Conservation (phyloP, 1,140 invertebrate species). For the Zaprionus camerounensis region DNA sequence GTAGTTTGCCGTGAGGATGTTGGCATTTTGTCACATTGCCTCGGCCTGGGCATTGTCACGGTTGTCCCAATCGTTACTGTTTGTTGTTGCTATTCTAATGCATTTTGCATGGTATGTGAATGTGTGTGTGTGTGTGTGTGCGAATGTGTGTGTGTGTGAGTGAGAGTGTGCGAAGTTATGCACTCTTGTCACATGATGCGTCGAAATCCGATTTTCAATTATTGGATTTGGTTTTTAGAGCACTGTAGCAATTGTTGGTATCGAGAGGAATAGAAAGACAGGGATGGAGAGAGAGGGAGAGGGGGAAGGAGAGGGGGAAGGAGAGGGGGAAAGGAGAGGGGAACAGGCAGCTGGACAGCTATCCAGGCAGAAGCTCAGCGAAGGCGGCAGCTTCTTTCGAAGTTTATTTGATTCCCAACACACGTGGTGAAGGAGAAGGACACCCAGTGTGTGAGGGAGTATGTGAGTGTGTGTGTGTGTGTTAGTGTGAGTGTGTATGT, state of each 20-base stretch:
- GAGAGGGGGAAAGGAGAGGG: neutral
- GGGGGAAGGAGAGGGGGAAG: neutral
- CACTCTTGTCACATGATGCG: constrained; percentile 48
- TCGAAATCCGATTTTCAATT: constrained; percentile 65
- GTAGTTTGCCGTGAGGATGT: constrained; percentile 46
- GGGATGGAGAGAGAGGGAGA: neutral
- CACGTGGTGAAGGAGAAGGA: neutral
- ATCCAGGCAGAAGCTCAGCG: neutral
- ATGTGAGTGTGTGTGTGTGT: neutral
- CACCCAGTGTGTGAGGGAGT: neutral
- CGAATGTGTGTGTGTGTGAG: neutral
- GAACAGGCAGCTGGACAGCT: neutral
- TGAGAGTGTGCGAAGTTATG: constrained; percentile 30
- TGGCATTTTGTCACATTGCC: constrained; percentile 48
- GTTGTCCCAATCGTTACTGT: constrained; percentile 14
- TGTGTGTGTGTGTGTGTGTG: neutral
- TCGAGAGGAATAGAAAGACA: neutral
- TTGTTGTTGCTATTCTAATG: constrained; percentile 27
- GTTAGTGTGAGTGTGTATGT: constrained; percentile 34
- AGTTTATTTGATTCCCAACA: constrained; percentile 37
- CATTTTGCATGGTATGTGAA: constrained; percentile 5
- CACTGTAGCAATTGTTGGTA: constrained; percentile 26
- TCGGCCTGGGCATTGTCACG: constrained; percentile 20
- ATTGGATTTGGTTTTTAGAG: constrained; percentile 63
- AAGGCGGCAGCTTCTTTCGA: constrained; percentile 19